Evolutionary conservation across 2,797 vertebrate species (phyloP).

Genomic region (Pipistrellus kuhlii): DNA sequence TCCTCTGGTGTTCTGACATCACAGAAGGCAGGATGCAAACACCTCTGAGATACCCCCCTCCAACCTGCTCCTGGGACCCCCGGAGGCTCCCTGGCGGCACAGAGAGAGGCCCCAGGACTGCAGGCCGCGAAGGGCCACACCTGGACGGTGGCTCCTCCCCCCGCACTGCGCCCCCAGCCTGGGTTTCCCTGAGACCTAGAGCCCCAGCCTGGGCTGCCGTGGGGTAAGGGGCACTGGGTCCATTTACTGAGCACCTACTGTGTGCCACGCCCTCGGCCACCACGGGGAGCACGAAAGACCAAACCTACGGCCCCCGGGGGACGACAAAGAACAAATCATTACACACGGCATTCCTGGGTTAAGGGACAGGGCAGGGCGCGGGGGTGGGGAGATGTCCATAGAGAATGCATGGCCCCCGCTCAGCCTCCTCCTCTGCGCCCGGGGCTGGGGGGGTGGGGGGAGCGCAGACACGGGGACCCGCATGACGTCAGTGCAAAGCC

Average conservation of each 20-base stretch:
- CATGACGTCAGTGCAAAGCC: not conserved
- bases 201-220: not conserved
- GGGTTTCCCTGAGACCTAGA: not conserved
- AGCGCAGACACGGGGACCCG: not conserved
- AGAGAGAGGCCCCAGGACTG: not conserved
- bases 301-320: not conserved
- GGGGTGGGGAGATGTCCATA: not conserved
- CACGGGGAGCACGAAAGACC: not conserved
- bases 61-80: not conserved
- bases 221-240: not conserved
- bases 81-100: fast-evolving
- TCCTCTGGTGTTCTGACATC: not conserved
- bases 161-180: not conserved
- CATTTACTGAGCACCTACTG: constrained; percentile 24
- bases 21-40: not conserved
- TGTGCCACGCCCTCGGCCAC: not conserved
- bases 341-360: not conserved
- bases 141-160: not conserved
- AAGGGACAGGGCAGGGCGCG: not conserved
- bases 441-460: not conserved
- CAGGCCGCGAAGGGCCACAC: not conserved
- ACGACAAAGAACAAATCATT: not conserved
- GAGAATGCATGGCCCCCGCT: not conserved
- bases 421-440: not conserved
- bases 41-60: not conserved